A percentile compares a stretch with the other conserved stretches of the same genome.
phyloP scores from a whole-genome alignment of 1,140 invertebrate species.

The Diabrotica undecimpunctata region DNA sequence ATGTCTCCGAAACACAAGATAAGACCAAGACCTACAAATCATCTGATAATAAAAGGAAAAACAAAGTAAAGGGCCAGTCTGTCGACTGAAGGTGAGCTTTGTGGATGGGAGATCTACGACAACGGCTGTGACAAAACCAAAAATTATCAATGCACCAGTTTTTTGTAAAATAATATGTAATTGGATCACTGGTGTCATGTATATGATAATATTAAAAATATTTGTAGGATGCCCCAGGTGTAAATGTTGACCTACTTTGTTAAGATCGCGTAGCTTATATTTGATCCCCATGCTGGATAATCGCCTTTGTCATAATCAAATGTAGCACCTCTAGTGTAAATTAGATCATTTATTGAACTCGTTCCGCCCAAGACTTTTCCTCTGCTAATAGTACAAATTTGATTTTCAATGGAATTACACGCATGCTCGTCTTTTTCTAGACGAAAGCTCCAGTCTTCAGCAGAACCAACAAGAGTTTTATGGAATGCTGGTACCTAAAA shows the following conservation, averaged over 20 bases:
- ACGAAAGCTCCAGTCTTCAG: constrained; percentile 30
- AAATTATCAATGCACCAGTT: too few relatives aligned
- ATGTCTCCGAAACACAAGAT: too few relatives aligned
- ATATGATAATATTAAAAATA: too few relatives aligned
- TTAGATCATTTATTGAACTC: constrained; percentile 66
- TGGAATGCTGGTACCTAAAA: constrained; percentile 29
- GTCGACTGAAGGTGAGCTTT: too few relatives aligned
- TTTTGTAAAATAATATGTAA: too few relatives aligned
- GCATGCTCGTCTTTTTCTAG: constrained; percentile 48
- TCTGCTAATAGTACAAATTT: constrained; percentile 49
- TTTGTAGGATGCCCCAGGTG: too few relatives aligned
- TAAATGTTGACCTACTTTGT: background rate
- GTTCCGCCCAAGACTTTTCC: constrained; percentile 59
- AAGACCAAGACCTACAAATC: too few relatives aligned
- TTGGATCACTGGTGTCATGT: too few relatives aligned
- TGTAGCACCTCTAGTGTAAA: constrained; percentile 59
- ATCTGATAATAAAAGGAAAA: too few relatives aligned
- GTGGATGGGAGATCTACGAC: too few relatives aligned
- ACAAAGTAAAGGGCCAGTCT: too few relatives aligned
- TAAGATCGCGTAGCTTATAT: background rate
- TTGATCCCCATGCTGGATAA: background rate
- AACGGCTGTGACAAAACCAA: too few relatives aligned
- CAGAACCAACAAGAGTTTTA: constrained; percentile 17
- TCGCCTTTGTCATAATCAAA: constrained; percentile 4
- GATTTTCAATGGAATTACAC: constrained; percentile 44